phyloP scores from a whole-genome alignment of 2,113 vertebrate genomes.

The Brachyhypopomus gauderio region DNA sequence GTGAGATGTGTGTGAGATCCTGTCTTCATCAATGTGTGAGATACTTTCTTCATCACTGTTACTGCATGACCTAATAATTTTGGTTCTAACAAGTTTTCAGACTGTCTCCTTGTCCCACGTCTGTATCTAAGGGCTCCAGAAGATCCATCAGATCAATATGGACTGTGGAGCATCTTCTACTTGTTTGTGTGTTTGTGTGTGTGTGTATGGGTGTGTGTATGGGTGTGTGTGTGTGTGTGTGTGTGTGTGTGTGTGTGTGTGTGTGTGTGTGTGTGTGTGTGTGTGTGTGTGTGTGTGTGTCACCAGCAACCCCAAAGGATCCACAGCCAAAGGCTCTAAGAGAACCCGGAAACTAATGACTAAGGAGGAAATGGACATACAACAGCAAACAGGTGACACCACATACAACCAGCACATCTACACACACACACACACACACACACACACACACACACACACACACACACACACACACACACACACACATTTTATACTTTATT shows the following conservation, averaged over 20 bases:
- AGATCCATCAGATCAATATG: not conserved
- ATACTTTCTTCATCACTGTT: no score
- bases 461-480: no score
- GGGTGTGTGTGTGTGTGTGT: no score
- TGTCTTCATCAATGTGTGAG: not conserved
- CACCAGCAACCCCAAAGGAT: no score
- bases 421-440: no score
- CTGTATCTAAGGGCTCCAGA: not conserved
- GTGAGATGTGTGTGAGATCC: not conserved
- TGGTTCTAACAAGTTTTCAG: not conserved
- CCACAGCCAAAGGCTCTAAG: no score
- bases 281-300: no score
- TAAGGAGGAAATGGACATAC: not conserved
- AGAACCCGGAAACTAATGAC: not conserved
- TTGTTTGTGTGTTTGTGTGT: not conserved
- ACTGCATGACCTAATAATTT: not conserved
- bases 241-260: no score
- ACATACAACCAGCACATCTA: slow-evolving; percentile 5
- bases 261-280: no score
- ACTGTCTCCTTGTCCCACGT: not conserved
- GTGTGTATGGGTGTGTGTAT: not conserved
- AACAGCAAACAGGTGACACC: slow-evolving; percentile 4
- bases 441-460: no score
- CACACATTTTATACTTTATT: no score
- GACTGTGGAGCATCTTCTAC: not conserved